A percentile compares a stretch with the other conserved stretches of the same genome.
phyloP scores from a whole-genome alignment of 1,140 invertebrate species.

The Ericerus pela region DNA sequence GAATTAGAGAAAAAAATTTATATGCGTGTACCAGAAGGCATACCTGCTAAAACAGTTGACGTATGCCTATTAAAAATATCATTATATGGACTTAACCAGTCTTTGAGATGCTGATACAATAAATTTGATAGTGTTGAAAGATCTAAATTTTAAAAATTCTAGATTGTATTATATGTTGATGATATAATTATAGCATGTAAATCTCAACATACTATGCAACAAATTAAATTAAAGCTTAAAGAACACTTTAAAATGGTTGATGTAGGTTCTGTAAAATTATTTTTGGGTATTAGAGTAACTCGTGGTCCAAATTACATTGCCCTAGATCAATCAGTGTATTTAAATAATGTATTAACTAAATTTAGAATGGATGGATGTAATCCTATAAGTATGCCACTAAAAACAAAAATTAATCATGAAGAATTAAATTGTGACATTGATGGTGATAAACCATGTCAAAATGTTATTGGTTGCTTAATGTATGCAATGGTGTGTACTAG shows the following conservation, averaged over 20 bases:
- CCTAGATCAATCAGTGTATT: conserved; percentile 13
- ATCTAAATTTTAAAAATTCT: conserved; percentile 1
- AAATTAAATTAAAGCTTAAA: conserved; percentile 14
- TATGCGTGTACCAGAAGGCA: conserved; percentile 29
- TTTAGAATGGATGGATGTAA: conserved; percentile 15
- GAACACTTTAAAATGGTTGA: conserved; percentile 19
- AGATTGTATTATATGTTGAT: conserved; percentile 10
- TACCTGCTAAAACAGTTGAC: conserved; percentile 13
- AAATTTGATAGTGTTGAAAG: conserved; percentile 12
- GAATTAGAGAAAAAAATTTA: conserved; percentile 30
- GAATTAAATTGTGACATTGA: conserved; percentile 16
- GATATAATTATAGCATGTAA: conserved; percentile 14
- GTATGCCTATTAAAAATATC: conserved; percentile 20
- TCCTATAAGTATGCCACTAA: conserved; percentile 6
- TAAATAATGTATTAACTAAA: conserved; percentile 10
- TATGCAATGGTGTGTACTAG: conserved; percentile 13
- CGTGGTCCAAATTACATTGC: not conserved
- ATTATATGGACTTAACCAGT: conserved; percentile 18
- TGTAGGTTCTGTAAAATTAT: conserved; percentile 23
- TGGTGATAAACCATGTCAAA: conserved; percentile 12
- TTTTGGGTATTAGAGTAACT: conserved; percentile 20
- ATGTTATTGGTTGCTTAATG: conserved; percentile 17
- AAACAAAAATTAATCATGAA: conserved; percentile 1
- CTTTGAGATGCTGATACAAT: conserved; percentile 16
- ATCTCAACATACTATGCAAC: not conserved